A percentile compares a stretch with the other conserved stretches of the same genome.
Evolutionary conservation across 2,888 invertebrate genomes (phyloP).

Genomic region (Chymomyza procnemis): DNA sequence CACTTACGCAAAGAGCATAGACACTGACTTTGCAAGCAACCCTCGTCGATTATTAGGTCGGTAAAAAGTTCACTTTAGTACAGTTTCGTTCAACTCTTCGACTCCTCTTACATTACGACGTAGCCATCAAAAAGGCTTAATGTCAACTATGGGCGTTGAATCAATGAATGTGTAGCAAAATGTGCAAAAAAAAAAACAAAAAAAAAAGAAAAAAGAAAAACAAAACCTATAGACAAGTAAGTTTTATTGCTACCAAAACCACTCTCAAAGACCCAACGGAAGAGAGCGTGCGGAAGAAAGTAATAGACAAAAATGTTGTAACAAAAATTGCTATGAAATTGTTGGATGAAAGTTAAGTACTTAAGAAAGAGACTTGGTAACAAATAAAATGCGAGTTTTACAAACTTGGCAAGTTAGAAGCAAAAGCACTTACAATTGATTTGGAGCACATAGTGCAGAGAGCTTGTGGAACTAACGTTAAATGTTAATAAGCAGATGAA

Average conservation of each 20-base stretch:
- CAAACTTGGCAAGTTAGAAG: neutral
- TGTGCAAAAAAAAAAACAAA: neutral
- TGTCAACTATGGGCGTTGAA: slow-evolving; percentile 30
- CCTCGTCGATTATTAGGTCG: too few relatives aligned
- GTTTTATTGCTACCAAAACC: neutral
- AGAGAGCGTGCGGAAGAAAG: neutral
- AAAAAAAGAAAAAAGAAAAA: too few relatives aligned
- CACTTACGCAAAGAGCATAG: too few relatives aligned
- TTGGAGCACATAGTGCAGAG: neutral
- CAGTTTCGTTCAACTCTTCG: neutral
- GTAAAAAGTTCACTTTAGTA: neutral
- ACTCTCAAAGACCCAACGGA: neutral
- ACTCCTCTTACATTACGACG: neutral
- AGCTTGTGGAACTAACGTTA: too few relatives aligned
- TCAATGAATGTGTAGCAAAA: slow-evolving; percentile 28
- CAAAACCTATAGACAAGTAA: slow-evolving; percentile 11
- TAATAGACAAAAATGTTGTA: neutral
- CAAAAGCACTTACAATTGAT: neutral
- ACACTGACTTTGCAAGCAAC: too few relatives aligned
- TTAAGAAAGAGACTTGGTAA: neutral
- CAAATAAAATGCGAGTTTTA: neutral
- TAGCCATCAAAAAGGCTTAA: slow-evolving; percentile 43
- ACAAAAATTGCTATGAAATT: neutral
- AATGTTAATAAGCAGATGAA: too few relatives aligned
- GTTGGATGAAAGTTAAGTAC: neutral